Percentiles rank a stretch among this genome's conserved stretches.
Conservation (phyloP, 2,797 vertebrate species). For the Protosalanx chinensis region DNA sequence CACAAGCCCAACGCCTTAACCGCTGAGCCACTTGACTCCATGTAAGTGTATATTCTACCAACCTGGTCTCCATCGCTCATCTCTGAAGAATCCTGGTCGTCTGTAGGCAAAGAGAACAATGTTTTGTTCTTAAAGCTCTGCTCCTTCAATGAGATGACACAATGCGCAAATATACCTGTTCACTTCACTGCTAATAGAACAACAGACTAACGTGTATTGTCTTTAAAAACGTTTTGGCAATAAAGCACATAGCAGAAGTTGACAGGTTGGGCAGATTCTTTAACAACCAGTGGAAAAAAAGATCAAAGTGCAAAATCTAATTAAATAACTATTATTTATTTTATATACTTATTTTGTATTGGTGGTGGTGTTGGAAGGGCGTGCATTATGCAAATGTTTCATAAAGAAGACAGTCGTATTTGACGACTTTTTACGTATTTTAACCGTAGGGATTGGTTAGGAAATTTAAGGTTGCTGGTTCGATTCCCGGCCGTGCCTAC, state of each 20-base stretch:
- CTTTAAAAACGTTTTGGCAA: neutral
- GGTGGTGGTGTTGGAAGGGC: too few species aligned
- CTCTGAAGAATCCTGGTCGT: constrained; percentile 67
- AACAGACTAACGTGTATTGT: neutral
- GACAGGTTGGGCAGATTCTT: constrained; percentile 14
- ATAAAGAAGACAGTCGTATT: too few species aligned
- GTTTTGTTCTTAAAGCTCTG: neutral
- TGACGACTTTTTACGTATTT: too few species aligned
- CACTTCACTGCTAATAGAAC: neutral
- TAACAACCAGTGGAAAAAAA: neutral
- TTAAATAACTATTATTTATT: neutral
- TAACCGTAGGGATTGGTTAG: too few species aligned
- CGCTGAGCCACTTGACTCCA: too few species aligned
- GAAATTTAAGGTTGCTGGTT: too few species aligned
- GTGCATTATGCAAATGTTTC: too few species aligned
- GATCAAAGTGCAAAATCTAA: neutral
- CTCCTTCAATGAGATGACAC: neutral
- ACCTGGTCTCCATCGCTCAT: constrained; percentile 67
- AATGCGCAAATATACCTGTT: neutral
- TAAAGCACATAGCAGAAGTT: neutral
- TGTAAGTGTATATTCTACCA: constrained; percentile 31
- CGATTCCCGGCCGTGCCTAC: too few species aligned
- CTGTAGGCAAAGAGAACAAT: constrained; percentile 50
- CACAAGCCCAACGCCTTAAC: too few species aligned
- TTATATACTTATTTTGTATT: too few species aligned